A percentile compares a stretch with the other conserved stretches of the same genome.
These are phyloP conservation scores for Rhopalosiphum nymphaeae DNA, from an alignment of 2,888 invertebrate species.

Conservation along the genomic window DNA sequence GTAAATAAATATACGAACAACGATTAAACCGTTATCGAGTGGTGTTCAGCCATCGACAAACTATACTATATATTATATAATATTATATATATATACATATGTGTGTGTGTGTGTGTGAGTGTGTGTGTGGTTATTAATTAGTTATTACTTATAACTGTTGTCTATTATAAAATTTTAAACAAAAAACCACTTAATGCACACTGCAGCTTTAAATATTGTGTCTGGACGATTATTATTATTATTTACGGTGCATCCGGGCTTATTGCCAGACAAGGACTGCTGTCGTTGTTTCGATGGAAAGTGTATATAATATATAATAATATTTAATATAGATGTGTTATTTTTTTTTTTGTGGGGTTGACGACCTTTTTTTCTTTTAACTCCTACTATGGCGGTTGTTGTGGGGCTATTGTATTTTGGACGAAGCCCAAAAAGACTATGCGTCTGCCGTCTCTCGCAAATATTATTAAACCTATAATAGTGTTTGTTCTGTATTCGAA, in stretches of 20 bases:
- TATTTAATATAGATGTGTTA: background rate
- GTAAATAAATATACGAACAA: background rate
- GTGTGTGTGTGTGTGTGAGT: too few species aligned
- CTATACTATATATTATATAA: background rate
- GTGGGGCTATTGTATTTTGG: slow-evolving; percentile 11
- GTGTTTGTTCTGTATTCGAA: background rate
- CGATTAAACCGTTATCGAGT: background rate
- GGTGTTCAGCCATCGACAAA: background rate
- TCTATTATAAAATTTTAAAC: slow-evolving; percentile 27
- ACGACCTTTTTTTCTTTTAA: slow-evolving; percentile 50
- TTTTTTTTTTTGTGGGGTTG: slow-evolving; percentile 32
- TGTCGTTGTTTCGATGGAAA: slow-evolving; percentile 19
- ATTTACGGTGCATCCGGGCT: slow-evolving; percentile 57
- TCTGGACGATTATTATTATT: slow-evolving; percentile 49
- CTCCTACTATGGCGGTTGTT: slow-evolving; percentile 12
- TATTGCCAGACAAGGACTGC: slow-evolving; percentile 38
- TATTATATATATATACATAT: background rate
- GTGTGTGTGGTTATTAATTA: background rate
- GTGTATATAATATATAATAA: background rate
- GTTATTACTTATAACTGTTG: background rate
- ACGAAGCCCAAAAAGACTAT: slow-evolving; percentile 24
- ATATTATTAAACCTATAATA: slow-evolving; percentile 20
- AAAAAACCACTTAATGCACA: slow-evolving; percentile 39
- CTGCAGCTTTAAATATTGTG: slow-evolving; percentile 32
- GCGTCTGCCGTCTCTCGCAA: background rate